Evolutionary conservation across 2,888 invertebrate genomes (phyloP), one percentile per base, ranked within the genome.

Genomic region (Octonoba sinensis): DNA sequence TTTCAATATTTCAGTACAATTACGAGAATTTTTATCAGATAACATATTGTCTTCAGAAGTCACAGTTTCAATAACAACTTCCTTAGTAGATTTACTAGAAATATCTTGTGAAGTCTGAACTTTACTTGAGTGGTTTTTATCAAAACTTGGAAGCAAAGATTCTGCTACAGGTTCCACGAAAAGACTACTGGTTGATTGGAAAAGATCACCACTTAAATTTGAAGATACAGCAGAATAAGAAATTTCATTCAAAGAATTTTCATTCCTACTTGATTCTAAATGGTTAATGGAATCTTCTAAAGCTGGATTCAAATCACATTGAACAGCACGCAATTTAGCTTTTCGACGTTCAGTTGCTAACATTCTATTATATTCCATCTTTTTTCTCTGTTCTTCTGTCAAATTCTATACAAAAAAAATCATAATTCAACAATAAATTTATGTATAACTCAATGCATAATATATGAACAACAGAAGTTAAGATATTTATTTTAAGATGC

Each of bases 351-450:
- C 92, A 88, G 92, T 91, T 0, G 93, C 93, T 62, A 92, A 84
- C 85, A 90, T 90, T 69, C 92, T 90, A 87, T 94, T 95, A 85
- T 91, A 91, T 27, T 93, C 91, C 88, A 94, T 92, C 86, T 92
- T 91, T 70, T 93, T 91, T 85, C 91, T 90, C 86, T 93, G 92
- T 84, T 93, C 94, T 0, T 92, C 91, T 1, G 90, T 91, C 15
- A 92, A 86, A 24, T 44, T 71, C 75, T 79, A 59, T 46, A 71
- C 36, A n/a, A 54, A 36, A 57, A 49, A 56, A 36, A 60, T n/a
- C n/a, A n/a, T n/a, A n/a, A n/a, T n/a, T n/a, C n/a, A n/a, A 54
- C 16, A 54, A 47, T 12, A 47, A n/a, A n/a, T n/a, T n/a, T n/a
- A n/a, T n/a, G n/a, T 12, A 47, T 47, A 47, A 12, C 11, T 12